Conservation (phyloP, 2,888 invertebrate genomes). For the Polietes domitor region DNA sequence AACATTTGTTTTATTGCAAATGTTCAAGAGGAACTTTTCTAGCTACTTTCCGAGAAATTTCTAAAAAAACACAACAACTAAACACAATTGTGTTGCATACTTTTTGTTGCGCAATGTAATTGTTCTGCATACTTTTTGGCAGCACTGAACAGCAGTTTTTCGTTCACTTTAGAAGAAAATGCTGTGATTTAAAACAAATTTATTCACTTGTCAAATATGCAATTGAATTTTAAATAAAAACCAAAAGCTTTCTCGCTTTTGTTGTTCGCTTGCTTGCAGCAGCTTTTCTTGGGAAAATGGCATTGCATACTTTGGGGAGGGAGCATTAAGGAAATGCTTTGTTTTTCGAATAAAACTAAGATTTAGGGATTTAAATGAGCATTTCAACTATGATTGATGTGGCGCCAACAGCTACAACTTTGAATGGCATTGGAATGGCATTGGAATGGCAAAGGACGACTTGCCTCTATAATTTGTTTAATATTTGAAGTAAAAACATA, state of each 20-base stretch:
- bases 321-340: no score
- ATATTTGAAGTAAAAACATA: no score
- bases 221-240: background rate
- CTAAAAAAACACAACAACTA: background rate
- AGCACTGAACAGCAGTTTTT: background rate
- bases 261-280: no score
- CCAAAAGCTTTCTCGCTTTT: background rate
- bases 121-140: background rate
- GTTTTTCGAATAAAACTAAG: no score
- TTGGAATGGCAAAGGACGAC: no score
- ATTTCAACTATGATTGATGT: no score
- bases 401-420: no score
- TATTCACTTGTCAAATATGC: background rate
- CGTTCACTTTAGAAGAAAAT: background rate
- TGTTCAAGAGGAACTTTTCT: background rate
- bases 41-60: background rate
- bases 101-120: background rate
- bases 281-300: background rate
- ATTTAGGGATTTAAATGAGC: no score
- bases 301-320: slow-evolving; percentile 3
- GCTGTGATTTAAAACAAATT: background rate
- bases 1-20: background rate
- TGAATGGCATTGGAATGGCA: no score
- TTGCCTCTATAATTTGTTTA: no score
- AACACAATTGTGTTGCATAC: slow-evolving; percentile 15